Evolutionary conservation across 53 echinoderm and acorn worm species (phyloP), one percentile per base, ranked within the genome.

Genomic region (Apostichopus leukothele): DNA sequence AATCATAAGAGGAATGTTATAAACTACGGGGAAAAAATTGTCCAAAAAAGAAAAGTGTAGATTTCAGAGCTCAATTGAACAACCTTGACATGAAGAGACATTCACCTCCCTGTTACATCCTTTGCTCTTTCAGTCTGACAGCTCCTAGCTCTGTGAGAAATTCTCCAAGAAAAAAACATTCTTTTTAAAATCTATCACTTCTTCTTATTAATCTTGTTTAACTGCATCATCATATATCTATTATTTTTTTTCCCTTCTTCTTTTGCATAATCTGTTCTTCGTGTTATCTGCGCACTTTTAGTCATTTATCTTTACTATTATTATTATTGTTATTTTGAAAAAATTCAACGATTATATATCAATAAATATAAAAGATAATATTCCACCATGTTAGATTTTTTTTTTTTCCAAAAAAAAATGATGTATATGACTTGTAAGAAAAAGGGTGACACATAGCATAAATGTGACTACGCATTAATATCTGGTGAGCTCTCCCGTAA

Each of bases 381-480:
- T 71, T 71, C 71, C 18, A 71, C 71, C 20, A 71, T 21, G 71
- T 71, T 71, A 2, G 6, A n/a, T 71, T 71, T 13, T 63, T 63
- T 63, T 0, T 16, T 7, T 63, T 63, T 6, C 5, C 13, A 13
- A 1, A 63, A 13, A 16, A 63, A 13, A 16, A 71, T 16, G 71
- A 19, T 71, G 6, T 19, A 6, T 55, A 52, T 54, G 81, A 81
- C 81, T 59, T 55, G 54, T 39, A 39, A 59, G 18, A 60, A 23
- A 77, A 76, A 26, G 27, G 77, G 52, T 77, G 77, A 55, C 81
- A 59, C 81, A 81, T 55, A 81, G 55, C 57, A 54, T 7, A 59
- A 53, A 21, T 81, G 81, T 81, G 81, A 81, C 81, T 55, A 25
- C 55, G 81, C 81, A 81, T 81, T 81, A 81, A 81, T 81, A 81